These are phyloP conservation scores for Pantherophis vulpinus DNA, from an alignment of 2,797 vertebrate species.

Conservation along the genomic window DNA sequence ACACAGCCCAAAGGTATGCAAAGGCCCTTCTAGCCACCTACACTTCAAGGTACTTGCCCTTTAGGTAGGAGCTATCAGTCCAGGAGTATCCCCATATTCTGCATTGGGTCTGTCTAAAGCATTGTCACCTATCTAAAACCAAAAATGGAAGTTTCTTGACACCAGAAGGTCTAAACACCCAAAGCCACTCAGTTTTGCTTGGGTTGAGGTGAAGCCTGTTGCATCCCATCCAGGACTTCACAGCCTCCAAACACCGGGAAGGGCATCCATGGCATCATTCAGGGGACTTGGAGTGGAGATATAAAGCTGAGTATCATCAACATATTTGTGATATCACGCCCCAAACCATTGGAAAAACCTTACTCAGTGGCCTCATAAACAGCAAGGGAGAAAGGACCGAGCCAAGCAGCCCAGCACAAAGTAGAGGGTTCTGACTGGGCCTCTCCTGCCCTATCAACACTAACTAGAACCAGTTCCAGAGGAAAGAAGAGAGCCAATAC, in stretches of 20 bases:
- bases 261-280: not conserved
- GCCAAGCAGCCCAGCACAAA: not conserved
- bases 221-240: not conserved
- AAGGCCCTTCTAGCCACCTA: not conserved
- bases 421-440: not conserved
- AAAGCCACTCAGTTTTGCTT: not conserved
- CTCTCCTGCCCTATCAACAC: not conserved
- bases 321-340: not conserved
- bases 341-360: not conserved
- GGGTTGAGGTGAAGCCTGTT: not conserved
- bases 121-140: not conserved
- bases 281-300: not conserved
- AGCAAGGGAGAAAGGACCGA: not conserved
- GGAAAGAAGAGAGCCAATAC: not conserved
- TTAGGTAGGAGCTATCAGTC: not conserved
- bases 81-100: not conserved
- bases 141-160: not conserved
- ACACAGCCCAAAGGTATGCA: not conserved
- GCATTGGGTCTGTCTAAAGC: not conserved
- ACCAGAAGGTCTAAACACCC: not conserved
- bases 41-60: not conserved
- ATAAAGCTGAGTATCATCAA: not conserved
- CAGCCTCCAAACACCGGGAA: not conserved
- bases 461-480: not conserved
- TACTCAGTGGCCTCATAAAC: not conserved